Conservation (phyloP, 2,797 vertebrate species). For the Euthynnus affinis region DNA sequence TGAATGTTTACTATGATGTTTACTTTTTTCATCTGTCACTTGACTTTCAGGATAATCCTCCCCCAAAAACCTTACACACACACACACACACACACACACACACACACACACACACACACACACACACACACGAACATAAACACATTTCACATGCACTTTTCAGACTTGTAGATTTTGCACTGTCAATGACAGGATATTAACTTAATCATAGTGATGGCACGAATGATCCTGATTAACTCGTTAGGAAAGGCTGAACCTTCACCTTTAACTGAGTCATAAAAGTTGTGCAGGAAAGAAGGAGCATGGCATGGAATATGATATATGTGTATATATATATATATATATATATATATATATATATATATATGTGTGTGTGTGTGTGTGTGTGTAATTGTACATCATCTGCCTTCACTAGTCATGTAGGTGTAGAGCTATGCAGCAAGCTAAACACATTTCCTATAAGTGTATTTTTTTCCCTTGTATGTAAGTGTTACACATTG, state of each 20-base stretch:
- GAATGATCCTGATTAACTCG: conserved; percentile 41
- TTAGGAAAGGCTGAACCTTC: conserved; percentile 43
- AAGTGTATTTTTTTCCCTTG: too few species aligned
- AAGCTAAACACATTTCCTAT: too few species aligned
- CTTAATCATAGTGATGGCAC: conserved; percentile 24
- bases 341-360: too few species aligned
- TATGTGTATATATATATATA: too few species aligned
- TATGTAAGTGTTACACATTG: too few species aligned
- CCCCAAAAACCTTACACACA: background rate
- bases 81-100: background rate
- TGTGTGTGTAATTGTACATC: too few species aligned
- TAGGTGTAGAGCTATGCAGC: too few species aligned
- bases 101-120: too few species aligned
- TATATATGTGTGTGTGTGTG: too few species aligned
- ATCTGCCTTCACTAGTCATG: too few species aligned
- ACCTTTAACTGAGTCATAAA: conserved; percentile 30
- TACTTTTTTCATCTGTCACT: conserved; percentile 9
- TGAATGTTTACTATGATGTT: conserved; percentile 7
- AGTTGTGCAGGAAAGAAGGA: conserved; percentile 7
- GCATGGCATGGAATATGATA: conserved; percentile 18
- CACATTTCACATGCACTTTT: background rate
- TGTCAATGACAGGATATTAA: conserved; percentile 45
- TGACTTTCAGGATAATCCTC: background rate
- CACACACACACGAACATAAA: background rate
- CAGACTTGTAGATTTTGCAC: background rate